Conservation (phyloP, 1,140 invertebrate species). For the Nasonia giraulti region DNA sequence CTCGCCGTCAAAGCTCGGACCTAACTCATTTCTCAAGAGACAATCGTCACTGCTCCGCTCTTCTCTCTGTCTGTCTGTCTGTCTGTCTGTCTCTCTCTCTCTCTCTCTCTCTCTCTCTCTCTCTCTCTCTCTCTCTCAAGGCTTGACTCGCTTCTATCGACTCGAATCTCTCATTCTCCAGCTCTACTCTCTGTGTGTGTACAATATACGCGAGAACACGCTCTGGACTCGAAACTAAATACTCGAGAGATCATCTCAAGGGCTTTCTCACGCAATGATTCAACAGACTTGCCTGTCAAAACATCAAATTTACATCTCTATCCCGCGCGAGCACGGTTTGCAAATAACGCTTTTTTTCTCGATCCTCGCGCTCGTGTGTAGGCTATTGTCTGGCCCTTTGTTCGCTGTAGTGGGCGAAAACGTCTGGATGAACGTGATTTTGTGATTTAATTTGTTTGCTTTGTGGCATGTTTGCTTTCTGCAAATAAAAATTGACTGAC, state of each 20-base stretch:
- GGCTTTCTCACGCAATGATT: neutral
- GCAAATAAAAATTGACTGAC: too few relatives aligned
- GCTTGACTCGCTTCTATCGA: neutral
- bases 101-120: neutral
- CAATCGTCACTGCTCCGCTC: constrained; percentile 36
- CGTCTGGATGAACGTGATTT: too few relatives aligned
- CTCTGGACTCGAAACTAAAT: constrained; percentile 2
- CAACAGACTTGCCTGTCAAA: constrained; percentile 15
- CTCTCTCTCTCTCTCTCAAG: neutral
- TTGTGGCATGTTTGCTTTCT: too few relatives aligned
- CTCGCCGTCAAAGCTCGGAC: constrained; percentile 32
- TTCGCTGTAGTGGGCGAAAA: too few relatives aligned
- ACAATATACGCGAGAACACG: neutral
- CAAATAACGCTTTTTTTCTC: too few relatives aligned
- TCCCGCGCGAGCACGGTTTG: neutral
- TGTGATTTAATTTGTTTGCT: too few relatives aligned
- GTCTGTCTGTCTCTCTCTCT: too few relatives aligned
- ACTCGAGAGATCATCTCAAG: constrained; percentile 26
- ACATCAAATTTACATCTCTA: constrained; percentile 15
- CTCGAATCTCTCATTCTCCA: neutral
- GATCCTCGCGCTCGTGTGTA: neutral
- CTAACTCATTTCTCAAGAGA: constrained; percentile 50
- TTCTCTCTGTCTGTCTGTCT: too few relatives aligned
- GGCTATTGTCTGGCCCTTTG: neutral
- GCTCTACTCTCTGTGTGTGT: neutral